These are phyloP conservation scores for Amia ocellicauda DNA, from an alignment of 2,113 vertebrate genomes.

Conservation along the genomic window DNA sequence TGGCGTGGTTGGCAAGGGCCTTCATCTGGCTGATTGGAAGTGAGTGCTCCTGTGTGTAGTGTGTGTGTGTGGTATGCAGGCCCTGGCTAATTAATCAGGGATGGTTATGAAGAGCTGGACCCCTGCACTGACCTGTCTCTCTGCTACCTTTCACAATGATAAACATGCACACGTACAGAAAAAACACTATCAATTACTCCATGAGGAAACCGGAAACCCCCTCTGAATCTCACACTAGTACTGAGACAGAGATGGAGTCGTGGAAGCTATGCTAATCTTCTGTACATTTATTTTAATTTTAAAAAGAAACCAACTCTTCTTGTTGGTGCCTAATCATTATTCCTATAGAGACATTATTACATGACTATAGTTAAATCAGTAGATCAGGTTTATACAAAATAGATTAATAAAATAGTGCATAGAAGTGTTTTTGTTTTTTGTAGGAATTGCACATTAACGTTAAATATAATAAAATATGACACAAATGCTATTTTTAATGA, in stretches of 20 bases:
- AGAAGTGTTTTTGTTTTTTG: too few relatives aligned
- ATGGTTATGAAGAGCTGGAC: neutral
- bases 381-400: too few relatives aligned
- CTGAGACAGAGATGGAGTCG: slow-evolving; percentile 12
- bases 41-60: neutral
- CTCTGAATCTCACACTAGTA: neutral
- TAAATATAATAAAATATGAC: too few relatives aligned
- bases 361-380: too few relatives aligned
- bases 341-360: too few relatives aligned
- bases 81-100: slow-evolving; percentile 7
- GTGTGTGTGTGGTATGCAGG: neutral
- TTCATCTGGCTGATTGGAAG: neutral
- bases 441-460: too few relatives aligned
- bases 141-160: slow-evolving; percentile 7
- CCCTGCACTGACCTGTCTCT: slow-evolving; percentile 5
- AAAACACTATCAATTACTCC: slow-evolving; percentile 11
- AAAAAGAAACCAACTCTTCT: too few relatives aligned
- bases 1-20: neutral
- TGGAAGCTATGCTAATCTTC: neutral
- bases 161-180: neutral
- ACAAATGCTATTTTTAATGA: too few relatives aligned
- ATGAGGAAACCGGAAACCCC: neutral
- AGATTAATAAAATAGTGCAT: too few relatives aligned
- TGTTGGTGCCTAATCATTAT: too few relatives aligned
- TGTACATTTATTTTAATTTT: too few relatives aligned